Percentiles rank a stretch among this genome's conserved stretches.
phyloP scores from a whole-genome alignment of 2,113 vertebrate species.

The Marcusenius ussheri region DNA sequence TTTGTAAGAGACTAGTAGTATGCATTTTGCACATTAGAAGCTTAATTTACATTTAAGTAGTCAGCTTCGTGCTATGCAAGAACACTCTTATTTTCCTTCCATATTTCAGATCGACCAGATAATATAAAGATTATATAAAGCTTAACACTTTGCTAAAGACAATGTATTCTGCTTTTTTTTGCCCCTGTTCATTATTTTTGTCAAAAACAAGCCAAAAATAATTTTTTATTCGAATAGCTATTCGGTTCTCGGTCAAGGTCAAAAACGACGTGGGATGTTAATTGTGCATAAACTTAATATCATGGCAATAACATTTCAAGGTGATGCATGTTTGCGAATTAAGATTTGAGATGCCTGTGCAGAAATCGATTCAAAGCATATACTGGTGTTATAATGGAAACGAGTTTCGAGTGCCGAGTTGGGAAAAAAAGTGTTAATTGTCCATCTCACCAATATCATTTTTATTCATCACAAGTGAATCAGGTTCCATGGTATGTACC shows the following conservation, averaged over 20 bases:
- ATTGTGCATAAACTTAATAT: slow-evolving; percentile 78
- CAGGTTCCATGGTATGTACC: background rate
- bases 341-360: background rate
- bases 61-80: slow-evolving; percentile 97
- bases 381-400: background rate
- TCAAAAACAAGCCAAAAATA: slow-evolving; percentile 64
- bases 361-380: background rate
- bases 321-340: background rate
- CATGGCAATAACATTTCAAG: slow-evolving; percentile 78
- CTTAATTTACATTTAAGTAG: slow-evolving; percentile 81
- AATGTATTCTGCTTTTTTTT: slow-evolving; percentile 72
- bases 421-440: background rate
- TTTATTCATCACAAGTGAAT: background rate
- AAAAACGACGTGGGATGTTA: slow-evolving; percentile 76
- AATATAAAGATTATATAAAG: slow-evolving; percentile 77
- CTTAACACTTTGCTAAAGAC: slow-evolving; percentile 75
- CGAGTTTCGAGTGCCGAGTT: background rate
- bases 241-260: slow-evolving; percentile 64
- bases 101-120: slow-evolving; percentile 52
- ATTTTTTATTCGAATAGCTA: slow-evolving; percentile 71
- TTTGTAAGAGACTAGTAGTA: slow-evolving; percentile 79
- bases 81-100: slow-evolving; percentile 59
- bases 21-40: slow-evolving; percentile 94
- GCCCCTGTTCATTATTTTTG: slow-evolving; percentile 61
- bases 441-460: background rate